Conservation (phyloP, 1,140 invertebrate genomes). For the Theocolax elegans region DNA sequence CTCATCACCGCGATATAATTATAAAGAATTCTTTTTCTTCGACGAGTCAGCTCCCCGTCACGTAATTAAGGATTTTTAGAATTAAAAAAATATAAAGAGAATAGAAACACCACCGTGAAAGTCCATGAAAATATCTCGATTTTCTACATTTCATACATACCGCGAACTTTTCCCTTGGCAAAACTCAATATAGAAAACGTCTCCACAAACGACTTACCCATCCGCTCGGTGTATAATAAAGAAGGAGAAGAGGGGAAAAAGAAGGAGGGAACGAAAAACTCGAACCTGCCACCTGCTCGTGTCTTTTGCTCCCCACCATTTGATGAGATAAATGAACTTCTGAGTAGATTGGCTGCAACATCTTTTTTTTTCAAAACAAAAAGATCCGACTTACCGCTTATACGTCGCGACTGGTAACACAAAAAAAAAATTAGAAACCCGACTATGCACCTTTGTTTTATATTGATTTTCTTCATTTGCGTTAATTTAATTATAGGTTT, state of each 20-base stretch:
- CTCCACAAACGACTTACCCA: background rate
- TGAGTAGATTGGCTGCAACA: conserved; percentile 15
- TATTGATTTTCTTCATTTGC: no score
- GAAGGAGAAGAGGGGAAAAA: background rate
- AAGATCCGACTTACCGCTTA: no score
- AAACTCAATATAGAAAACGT: background rate
- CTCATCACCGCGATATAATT: no score
- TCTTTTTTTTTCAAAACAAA: background rate
- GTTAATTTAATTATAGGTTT: no score
- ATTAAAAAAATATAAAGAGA: no score
- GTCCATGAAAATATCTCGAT: conserved; percentile 18
- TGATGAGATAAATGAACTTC: conserved; percentile 40
- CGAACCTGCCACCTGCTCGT: conserved; percentile 39
- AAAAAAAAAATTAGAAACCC: no score
- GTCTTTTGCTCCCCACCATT: background rate
- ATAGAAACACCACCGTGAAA: background rate
- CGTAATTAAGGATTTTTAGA: no score
- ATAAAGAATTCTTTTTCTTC: no score
- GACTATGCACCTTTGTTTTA: no score
- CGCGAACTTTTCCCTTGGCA: background rate
- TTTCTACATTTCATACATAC: conserved; percentile 23
- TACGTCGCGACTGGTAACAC: no score
- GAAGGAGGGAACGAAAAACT: conserved; percentile 25
- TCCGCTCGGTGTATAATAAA: conserved; percentile 22
- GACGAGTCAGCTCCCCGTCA: no score